Base-by-base conservation (phyloP, 2,797 vertebrate species). In the Fistularia commersonii region DNA sequence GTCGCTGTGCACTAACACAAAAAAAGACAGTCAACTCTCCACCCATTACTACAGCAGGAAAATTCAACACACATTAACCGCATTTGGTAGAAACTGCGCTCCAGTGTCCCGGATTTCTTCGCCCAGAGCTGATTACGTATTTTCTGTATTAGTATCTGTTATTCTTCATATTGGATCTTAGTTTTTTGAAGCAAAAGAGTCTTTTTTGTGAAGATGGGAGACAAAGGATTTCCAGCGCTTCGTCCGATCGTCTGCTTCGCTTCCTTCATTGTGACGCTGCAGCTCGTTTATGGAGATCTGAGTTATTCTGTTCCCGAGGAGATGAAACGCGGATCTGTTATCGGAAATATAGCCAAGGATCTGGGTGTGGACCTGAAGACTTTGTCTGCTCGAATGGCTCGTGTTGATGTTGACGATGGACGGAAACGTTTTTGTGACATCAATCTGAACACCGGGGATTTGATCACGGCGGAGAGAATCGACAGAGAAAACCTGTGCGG, bases 271-370 rank as follows among this genome's bases (percentile, higher is more conserved):
- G 11, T 45, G 8, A n/a, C 41, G 13, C 8, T 59, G 45, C 37
- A 14, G 11, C 11, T 12, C 14, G 51, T 11, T 23, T 0, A 11
- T 36, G 76, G 68, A 54, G 76, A 79, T 31, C n/a, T 79, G 11
- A 77, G 47, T 37, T 81, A 70, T 36, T 79, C 50, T 9, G 8
- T 71, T 35, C 51, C 59, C 5, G 65, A 77, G 31, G 77, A 74
- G 49, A 54, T 57, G 45, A 76, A 77, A 56, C 54, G 15, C 0
- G 74, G 73, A 33, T 55, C 63, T 32, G 69, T 78, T 11, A 63
- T 82, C 34, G 77, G 77, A 42, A 84, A 79, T 73, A 57, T 84
- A 12, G 80, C 69, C 1, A 77, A 80, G 40, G 82, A 84, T 37
- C 55, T 86, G 3, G 74, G 79, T 2, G 13, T 80, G 1, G 67